Percentiles rank a stretch among this genome's conserved stretches.
Evolutionary conservation across 1,140 invertebrate species (phyloP).

Genomic region (Eriosoma lanigerum): DNA sequence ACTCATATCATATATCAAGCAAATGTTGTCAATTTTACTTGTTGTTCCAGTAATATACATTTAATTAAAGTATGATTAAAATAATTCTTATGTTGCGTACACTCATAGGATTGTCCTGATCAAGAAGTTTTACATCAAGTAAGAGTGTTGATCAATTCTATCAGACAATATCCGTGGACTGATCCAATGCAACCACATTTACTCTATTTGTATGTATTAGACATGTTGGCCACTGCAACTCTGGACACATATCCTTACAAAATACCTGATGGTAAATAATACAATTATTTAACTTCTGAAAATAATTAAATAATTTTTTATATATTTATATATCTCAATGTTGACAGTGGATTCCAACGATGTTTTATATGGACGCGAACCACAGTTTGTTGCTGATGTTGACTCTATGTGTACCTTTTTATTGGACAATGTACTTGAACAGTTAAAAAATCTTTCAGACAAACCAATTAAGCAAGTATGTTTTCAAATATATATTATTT

Average conservation of each 20-base stretch:
- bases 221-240: constrained; percentile 71
- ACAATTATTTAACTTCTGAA: constrained; percentile 1
- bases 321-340: constrained; percentile 53
- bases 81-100: constrained; percentile 40
- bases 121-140: constrained; percentile 77
- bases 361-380: constrained; percentile 84
- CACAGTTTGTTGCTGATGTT: constrained; percentile 80
- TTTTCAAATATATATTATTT: background rate
- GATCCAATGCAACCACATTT: constrained; percentile 62
- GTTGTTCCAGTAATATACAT: constrained; percentile 75
- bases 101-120: constrained; percentile 78
- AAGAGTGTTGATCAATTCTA: constrained; percentile 71
- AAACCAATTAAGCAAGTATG: constrained; percentile 65
- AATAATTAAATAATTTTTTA: constrained; percentile 35
- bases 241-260: constrained; percentile 82
- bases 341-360: constrained; percentile 89
- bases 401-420: constrained; percentile 77
- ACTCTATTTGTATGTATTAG: constrained; percentile 72
- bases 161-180: constrained; percentile 72
- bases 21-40: constrained; percentile 81
- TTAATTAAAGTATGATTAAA: background rate
- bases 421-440: constrained; percentile 73
- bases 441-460: constrained; percentile 70
- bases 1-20: constrained; percentile 71
- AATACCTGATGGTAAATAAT: constrained; percentile 71